Conservation (phyloP, 2,797 vertebrate species). For the Molossus molossus region DNA sequence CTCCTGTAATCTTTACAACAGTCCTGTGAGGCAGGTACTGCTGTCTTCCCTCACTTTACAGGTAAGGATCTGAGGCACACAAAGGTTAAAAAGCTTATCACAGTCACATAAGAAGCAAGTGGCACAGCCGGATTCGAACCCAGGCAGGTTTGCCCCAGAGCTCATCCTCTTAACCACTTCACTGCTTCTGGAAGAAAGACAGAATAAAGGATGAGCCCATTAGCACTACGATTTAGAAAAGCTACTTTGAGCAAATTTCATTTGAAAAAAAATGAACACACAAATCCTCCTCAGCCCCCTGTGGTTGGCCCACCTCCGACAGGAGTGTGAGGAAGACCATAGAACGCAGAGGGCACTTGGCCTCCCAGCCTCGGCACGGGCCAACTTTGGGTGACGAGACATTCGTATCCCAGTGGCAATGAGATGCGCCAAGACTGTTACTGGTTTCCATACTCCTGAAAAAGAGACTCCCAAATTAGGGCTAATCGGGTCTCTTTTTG, state of each 20-base stretch:
- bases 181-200: slow-evolving; percentile 32
- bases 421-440: neutral
- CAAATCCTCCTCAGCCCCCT: neutral
- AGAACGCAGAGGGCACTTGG: neutral
- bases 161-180: neutral
- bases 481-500: neutral
- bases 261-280: neutral
- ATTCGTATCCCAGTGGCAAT: neutral
- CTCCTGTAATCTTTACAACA: neutral
- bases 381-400: neutral
- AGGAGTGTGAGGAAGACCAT: neutral
- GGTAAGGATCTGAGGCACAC: neutral
- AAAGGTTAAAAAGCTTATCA: neutral
- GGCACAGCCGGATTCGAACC: neutral
- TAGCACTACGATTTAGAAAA: neutral
- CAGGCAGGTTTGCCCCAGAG: neutral
- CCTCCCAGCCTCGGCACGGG: neutral
- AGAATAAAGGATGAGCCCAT: neutral
- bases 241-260: neutral
- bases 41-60: neutral
- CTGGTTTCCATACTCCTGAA: neutral
- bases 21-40: neutral
- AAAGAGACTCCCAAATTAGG: neutral
- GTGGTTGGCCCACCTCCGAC: neutral
- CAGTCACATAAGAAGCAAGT: neutral